Base-by-base conservation (phyloP, 2,113 vertebrate species). In the Thomomys bottae region DNA sequence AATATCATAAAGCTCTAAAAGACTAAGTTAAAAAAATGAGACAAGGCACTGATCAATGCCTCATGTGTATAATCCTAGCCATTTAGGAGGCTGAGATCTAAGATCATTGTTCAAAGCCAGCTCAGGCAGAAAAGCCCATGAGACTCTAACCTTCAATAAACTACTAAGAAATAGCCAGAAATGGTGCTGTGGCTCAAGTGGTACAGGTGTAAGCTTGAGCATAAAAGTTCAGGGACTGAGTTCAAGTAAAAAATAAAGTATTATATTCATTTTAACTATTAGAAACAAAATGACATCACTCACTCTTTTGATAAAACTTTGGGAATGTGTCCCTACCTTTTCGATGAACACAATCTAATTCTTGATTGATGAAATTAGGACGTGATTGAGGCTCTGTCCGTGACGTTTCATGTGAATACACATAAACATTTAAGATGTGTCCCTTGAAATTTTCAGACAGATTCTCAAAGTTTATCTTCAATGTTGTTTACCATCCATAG, bases 191-290 rank as follows among this genome's bases (percentile, higher is more conserved):
- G 12, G 49, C 15, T 54, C 49, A 54, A 17, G 17, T 54, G 49
- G 49, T 54, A 54, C 14, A 54, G 14, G 6, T 54, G 49, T 54
- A 54, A 17, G 2, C 17, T 17, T 54, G 15, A 54, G 3, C 49
- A 54, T 17, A 54, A 54, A 54, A 54, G 14, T 15, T 54, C 49
- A 17, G 49, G 14, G 49, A 54, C 49, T 54, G 49, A 54, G 49
- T 54, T 54, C 12, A 54, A 54, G 49, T 54, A 97, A 96, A 97
- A 96, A 83, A 97, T 96, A 92, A 97, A 32, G 32, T 95, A 92
- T 70, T 95, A 97, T 94, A 94, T 95, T 97, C 96, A 97, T 80
- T 95, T 73, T 95, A 97, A 96, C 80, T 96, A 87, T 96, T 93
- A 95, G 87, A 97, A 97, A 96, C 88, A 93, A 82, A 93, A 57